phyloP scores from a whole-genome alignment of 2,888 invertebrate species.

The Agrotis exclamationis region DNA sequence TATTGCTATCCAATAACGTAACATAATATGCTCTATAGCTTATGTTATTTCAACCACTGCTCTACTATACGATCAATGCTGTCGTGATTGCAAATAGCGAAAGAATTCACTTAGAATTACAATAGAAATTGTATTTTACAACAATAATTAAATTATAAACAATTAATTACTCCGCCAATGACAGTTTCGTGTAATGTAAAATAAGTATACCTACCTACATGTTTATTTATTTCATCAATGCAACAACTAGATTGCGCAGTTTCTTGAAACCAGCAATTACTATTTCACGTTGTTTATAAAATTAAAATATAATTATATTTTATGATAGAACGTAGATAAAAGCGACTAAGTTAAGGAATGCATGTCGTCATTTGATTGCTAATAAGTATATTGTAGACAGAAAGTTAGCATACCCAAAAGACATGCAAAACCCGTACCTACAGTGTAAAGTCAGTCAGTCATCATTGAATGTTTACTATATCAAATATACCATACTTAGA shows the following conservation, averaged over 20 bases:
- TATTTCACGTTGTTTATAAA: conserved; percentile 26
- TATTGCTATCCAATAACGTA: neutral
- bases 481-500: too few species aligned
- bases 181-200: conserved; percentile 8
- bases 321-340: conserved; percentile 5
- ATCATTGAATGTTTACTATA: too few species aligned
- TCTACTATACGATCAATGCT: neutral
- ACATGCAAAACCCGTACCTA: too few species aligned
- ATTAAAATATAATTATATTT: conserved; percentile 22
- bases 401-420: neutral
- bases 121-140: neutral
- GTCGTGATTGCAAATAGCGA: neutral
- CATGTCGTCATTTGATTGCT: conserved; percentile 5
- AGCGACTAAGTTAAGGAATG: conserved; percentile 14
- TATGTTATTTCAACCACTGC: neutral
- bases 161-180: neutral
- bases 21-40: neutral
- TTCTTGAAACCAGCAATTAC: conserved; percentile 28
- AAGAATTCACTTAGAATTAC: neutral
- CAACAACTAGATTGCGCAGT: conserved; percentile 33
- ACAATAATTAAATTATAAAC: conserved; percentile 1
- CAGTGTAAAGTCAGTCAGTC: too few species aligned
- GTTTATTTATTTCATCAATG: conserved; percentile 18
- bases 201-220: neutral
- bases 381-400: neutral